phyloP scores from a whole-genome alignment of 2,113 vertebrate genomes.

The Seriola quinqueradiata region DNA sequence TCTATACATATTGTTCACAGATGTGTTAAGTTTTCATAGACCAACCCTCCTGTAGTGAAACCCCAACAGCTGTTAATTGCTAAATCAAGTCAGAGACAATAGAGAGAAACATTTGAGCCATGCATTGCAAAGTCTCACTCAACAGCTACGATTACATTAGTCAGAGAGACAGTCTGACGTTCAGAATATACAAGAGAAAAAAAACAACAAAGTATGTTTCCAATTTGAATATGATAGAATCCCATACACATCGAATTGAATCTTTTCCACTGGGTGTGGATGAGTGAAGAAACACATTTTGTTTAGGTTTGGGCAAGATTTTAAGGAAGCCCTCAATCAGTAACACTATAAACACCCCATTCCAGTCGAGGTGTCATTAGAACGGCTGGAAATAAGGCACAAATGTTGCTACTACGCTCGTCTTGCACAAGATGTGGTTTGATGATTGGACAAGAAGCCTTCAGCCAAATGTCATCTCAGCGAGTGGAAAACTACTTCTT shows the following conservation, averaged over 20 bases:
- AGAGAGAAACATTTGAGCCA: slow-evolving; percentile 25
- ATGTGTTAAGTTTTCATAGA: slow-evolving; percentile 70
- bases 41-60: slow-evolving; percentile 46
- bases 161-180: slow-evolving; percentile 47
- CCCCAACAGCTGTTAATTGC: slow-evolving; percentile 72
- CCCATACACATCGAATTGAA: slow-evolving; percentile 52
- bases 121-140: slow-evolving; percentile 44
- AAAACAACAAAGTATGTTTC: slow-evolving; percentile 60
- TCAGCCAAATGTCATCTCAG: slow-evolving; percentile 71
- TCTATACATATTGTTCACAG: slow-evolving; percentile 74
- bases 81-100: slow-evolving; percentile 54
- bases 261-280: slow-evolving; percentile 73
- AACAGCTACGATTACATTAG: slow-evolving; percentile 48
- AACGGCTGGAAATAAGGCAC: slow-evolving; percentile 71
- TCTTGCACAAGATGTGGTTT: slow-evolving; percentile 78
- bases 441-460: slow-evolving; percentile 73
- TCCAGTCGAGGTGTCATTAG: slow-evolving; percentile 77
- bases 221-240: slow-evolving; percentile 70
- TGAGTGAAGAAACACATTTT: slow-evolving; percentile 78
- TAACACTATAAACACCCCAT: slow-evolving; percentile 80
- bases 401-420: slow-evolving; percentile 57
- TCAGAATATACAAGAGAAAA: slow-evolving; percentile 39
- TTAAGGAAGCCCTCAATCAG: slow-evolving; percentile 83
- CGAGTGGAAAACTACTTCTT: slow-evolving; percentile 72
- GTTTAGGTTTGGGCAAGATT: slow-evolving; percentile 79